Conservation (phyloP, 1,140 invertebrate genomes). For the Eupristina koningsbergeri region DNA sequence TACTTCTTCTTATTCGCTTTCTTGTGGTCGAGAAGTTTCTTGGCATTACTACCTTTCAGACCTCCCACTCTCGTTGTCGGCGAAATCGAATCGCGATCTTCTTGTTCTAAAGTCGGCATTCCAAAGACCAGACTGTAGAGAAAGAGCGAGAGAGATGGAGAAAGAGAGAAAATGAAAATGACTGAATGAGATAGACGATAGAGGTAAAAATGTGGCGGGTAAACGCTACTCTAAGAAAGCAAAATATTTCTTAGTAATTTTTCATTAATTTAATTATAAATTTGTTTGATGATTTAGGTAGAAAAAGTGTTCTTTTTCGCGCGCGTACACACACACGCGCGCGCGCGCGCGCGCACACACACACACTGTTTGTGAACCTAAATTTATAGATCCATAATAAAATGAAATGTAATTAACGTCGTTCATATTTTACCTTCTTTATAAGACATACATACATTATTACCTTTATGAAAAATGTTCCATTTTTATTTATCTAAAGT, state of each 20-base stretch:
- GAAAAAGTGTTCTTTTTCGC: not conserved
- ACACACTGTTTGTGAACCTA: not conserved
- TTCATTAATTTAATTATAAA: not conserved
- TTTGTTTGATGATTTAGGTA: not conserved
- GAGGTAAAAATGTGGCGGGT: not conserved
- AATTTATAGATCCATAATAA: not conserved
- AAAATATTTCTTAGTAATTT: not conserved
- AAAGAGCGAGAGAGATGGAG: constrained; percentile 13
- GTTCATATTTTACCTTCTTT: not conserved
- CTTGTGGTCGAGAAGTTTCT: constrained; percentile 7
- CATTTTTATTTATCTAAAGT: too few relatives aligned
- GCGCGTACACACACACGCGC: too few relatives aligned
- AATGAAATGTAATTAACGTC: not conserved
- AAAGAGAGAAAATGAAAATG: too few relatives aligned
- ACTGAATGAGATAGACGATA: not conserved
- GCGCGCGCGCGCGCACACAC: too few relatives aligned
- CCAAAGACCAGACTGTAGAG: constrained; percentile 53
- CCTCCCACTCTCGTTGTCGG: constrained; percentile 38
- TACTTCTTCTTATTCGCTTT: constrained; percentile 26
- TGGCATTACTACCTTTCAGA: constrained; percentile 37
- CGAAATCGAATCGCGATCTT: constrained; percentile 43
- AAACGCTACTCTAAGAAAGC: not conserved
- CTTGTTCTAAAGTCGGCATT: constrained; percentile 57
- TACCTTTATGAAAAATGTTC: not conserved
- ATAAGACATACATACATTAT: not conserved